Evolutionary conservation across 2,797 vertebrate species (phyloP).

Genomic region (Rhadinocentrus ornatus): DNA sequence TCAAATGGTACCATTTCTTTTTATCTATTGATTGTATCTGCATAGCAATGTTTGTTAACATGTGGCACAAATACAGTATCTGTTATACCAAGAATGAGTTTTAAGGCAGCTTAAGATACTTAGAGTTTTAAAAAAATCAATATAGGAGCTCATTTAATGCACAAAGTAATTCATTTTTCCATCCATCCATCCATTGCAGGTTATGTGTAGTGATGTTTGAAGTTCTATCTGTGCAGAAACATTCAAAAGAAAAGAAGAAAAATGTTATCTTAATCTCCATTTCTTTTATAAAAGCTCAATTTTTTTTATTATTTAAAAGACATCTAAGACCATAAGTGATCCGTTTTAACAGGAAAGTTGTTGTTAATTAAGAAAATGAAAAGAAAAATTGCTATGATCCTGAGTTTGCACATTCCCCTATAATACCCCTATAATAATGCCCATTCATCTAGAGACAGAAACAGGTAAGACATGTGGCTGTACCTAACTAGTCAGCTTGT

Average conservation of each 20-base stretch:
- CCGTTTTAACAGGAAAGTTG: not conserved
- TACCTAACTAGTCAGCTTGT: slow-evolving; percentile 8
- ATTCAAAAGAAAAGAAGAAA: too few species aligned
- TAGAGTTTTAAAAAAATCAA: not conserved
- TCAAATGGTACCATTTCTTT: too few species aligned
- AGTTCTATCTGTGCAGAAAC: not conserved
- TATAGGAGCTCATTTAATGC: not conserved
- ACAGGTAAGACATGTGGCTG: slow-evolving; percentile 4
- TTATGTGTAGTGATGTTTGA: not conserved
- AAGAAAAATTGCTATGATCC: not conserved
- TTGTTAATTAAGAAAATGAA: not conserved
- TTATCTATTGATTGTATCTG: too few species aligned
- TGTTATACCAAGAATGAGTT: too few species aligned
- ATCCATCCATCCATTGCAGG: too few species aligned
- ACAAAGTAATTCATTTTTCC: not conserved
- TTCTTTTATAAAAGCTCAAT: not conserved
- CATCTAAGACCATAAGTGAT: not conserved
- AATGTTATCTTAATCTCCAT: not conserved
- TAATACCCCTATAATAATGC: not conserved
- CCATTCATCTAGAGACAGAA: not conserved
- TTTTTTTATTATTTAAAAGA: not conserved
- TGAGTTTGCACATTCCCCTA: not conserved
- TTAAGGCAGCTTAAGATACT: too few species aligned
- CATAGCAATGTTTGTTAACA: too few species aligned
- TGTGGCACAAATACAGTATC: too few species aligned